Evolutionary conservation across 2,797 vertebrate genomes (phyloP).

Genomic region (Pipistrellus nathusii): DNA sequence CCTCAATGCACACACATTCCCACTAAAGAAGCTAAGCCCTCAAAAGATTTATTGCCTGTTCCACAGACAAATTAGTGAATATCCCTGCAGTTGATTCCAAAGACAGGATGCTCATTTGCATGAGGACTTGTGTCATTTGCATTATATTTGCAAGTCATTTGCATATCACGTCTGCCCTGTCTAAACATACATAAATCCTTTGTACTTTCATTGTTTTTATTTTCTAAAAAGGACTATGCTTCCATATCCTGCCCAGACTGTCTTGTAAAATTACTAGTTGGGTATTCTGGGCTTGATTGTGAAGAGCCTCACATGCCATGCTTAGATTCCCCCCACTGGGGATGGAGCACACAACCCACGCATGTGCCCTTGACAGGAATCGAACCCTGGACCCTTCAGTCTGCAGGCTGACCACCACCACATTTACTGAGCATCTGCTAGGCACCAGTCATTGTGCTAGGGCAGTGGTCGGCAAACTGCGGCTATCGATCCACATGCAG

Average conservation of each 20-base stretch:
- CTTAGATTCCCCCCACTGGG: not conserved
- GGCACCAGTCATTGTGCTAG: not conserved
- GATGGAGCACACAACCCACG: no score
- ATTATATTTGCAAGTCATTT: conserved; percentile 79
- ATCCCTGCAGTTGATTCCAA: conserved; percentile 64
- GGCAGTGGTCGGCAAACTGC: no score
- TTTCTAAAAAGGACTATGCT: conserved; percentile 66
- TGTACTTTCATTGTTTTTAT: conserved; percentile 70
- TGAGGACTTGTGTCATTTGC: conserved; percentile 73
- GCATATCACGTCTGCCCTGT: conserved; percentile 70
- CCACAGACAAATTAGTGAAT: conserved; percentile 74
- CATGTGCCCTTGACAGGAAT: no score
- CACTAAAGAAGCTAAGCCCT: conserved; percentile 56
- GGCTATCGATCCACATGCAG: no score
- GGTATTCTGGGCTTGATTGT: conserved; percentile 57
- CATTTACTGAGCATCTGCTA: not conserved
- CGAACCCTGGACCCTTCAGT: no score
- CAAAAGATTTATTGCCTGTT: conserved; percentile 64
- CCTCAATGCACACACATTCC: not conserved
- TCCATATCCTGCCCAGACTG: conserved; percentile 75
- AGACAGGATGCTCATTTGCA: conserved; percentile 80
- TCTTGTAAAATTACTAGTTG: conserved; percentile 73
- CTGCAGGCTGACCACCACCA: not conserved
- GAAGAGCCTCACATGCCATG: conserved; percentile 2
- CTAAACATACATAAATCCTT: conserved; percentile 80